phyloP scores from a whole-genome alignment of 2,113 vertebrate species.

The Sigmodon hispidus region DNA sequence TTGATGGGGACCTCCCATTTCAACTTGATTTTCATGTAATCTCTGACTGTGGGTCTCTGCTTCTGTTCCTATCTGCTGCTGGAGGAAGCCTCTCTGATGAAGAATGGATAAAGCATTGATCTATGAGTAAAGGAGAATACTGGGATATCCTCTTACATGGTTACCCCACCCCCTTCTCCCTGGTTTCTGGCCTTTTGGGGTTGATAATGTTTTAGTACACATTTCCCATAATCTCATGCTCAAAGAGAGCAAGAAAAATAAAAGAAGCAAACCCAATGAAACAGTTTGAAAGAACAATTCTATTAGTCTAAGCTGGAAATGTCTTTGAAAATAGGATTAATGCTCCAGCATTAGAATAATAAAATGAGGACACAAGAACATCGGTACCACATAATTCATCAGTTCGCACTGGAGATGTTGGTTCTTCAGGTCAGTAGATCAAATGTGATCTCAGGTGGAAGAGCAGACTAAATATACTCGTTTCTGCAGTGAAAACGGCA shows the following conservation, averaged over 20 bases:
- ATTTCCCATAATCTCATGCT: not conserved
- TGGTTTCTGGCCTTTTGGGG: not conserved
- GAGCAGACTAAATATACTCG: not conserved
- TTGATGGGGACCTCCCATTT: not conserved
- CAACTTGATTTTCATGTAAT: not conserved
- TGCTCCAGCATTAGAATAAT: not conserved
- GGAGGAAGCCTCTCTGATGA: not conserved
- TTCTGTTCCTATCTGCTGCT: not conserved
- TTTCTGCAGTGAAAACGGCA: constrained; percentile 25
- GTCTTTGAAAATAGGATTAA: not conserved
- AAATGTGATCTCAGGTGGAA: constrained; percentile 46
- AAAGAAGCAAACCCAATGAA: not conserved
- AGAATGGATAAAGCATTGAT: not conserved
- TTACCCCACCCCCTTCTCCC: not conserved
- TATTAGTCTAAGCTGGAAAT: constrained; percentile 31
- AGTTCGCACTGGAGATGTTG: constrained; percentile 37
- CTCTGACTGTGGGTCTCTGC: not conserved
- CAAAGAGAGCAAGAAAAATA: not conserved
- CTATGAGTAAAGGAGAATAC: not conserved
- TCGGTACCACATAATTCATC: not conserved
- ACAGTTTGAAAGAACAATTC: not conserved
- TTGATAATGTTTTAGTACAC: not conserved
- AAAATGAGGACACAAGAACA: not conserved
- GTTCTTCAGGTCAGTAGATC: constrained; percentile 58
- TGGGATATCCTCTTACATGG: not conserved